A percentile compares a stretch with the other conserved stretches of the same genome.
Conservation (phyloP, 2,888 invertebrate species). For the Hydropsyche betteni region DNA sequence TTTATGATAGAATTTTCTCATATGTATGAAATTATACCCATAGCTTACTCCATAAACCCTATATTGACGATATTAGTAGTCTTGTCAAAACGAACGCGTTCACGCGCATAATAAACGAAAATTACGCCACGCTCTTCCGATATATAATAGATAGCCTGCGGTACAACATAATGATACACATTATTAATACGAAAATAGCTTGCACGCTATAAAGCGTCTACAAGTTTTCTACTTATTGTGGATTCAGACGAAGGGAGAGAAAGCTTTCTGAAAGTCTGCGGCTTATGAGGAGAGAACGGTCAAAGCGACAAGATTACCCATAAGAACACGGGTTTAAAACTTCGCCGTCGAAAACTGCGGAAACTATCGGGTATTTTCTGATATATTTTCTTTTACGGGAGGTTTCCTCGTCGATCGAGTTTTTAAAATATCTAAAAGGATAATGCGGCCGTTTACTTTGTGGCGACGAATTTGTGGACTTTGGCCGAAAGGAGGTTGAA, state of each 20-base stretch:
- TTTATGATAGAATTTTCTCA: conserved; percentile 13
- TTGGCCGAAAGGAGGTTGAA: too few relatives aligned
- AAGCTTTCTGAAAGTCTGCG: conserved; percentile 22
- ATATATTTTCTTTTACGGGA: too few relatives aligned
- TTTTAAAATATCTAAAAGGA: too few relatives aligned
- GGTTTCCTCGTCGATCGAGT: too few relatives aligned
- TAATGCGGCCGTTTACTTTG: too few relatives aligned
- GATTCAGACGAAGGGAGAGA: background rate
- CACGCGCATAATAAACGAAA: background rate
- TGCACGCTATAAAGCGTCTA: background rate
- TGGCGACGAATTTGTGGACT: too few relatives aligned
- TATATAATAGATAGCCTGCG: too few relatives aligned
- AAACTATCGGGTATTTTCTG: too few relatives aligned
- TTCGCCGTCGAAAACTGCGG: background rate
- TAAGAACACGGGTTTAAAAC: conserved; percentile 7
- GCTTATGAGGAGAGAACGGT: conserved; percentile 8
- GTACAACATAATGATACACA: too few relatives aligned
- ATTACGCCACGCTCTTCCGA: background rate
- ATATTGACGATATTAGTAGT: too few relatives aligned
- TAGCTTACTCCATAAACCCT: too few relatives aligned
- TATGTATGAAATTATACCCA: background rate
- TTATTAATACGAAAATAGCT: too few relatives aligned
- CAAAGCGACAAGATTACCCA: conserved; percentile 29
- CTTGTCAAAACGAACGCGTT: background rate
- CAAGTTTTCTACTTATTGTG: conserved; percentile 8